These are phyloP conservation scores for Suricata suricatta DNA, from an alignment of 2,113 vertebrate genomes.

Conservation along the genomic window DNA sequence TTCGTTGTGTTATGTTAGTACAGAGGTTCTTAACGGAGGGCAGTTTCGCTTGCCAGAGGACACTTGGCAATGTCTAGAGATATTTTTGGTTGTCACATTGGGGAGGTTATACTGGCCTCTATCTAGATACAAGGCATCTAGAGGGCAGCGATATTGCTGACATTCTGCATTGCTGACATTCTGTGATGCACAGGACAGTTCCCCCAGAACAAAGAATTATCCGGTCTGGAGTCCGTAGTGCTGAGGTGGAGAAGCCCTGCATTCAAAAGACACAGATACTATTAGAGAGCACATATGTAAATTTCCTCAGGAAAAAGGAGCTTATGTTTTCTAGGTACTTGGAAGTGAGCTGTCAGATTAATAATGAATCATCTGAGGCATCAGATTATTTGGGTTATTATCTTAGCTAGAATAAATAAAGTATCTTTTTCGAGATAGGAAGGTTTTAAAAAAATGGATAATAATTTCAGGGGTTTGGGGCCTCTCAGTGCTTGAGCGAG, in stretches of 20 bases:
- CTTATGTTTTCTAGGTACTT: neutral
- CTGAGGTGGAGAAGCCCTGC: neutral
- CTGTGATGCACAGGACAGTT: too few relatives aligned
- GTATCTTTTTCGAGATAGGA: neutral
- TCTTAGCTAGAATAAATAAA: neutral
- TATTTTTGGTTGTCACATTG: neutral
- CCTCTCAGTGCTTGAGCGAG: neutral
- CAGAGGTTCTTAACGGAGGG: neutral
- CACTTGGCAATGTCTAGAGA: neutral
- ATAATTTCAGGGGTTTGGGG: neutral
- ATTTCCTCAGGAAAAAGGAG: neutral
- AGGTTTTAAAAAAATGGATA: neutral
- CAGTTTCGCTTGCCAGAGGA: neutral
- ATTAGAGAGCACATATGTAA: neutral
- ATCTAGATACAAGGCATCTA: neutral
- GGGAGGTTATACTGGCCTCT: neutral
- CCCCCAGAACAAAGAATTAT: too few relatives aligned
- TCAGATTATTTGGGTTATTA: neutral
- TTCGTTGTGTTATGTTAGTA: neutral
- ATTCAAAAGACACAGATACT: neutral
- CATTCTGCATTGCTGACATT: too few relatives aligned
- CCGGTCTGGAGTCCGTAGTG: rapidly evolving
- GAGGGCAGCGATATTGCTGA: neutral
- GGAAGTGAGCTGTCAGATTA: neutral
- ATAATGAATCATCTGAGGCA: neutral